These are phyloP conservation scores for Psittacula derbiana DNA, from an alignment of 2,797 vertebrate genomes.

Conservation along the genomic window DNA sequence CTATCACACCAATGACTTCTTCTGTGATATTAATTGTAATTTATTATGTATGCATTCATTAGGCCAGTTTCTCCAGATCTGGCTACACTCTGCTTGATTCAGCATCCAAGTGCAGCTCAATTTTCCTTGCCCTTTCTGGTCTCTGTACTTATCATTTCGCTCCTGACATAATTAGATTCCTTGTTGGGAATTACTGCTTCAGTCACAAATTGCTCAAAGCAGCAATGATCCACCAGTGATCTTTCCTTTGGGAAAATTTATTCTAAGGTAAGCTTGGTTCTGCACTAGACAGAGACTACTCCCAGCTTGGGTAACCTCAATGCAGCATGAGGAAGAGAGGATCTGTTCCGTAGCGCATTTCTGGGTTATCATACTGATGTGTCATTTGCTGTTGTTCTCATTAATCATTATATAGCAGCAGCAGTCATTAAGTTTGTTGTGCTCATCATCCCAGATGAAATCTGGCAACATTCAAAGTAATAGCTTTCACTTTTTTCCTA, in stretches of 20 bases:
- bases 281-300: neutral
- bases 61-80: neutral
- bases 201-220: neutral
- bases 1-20: neutral
- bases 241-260: neutral
- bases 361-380: neutral
- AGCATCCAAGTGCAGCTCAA: neutral
- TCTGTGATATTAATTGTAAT: neutral
- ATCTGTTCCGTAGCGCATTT: neutral
- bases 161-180: constrained; percentile 9
- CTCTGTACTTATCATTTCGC: neutral
- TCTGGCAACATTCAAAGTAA: neutral
- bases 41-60: constrained; percentile 24
- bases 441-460: neutral
- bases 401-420: neutral
- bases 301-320: neutral
- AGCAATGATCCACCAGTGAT: neutral
- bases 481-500: neutral
- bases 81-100: constrained; percentile 31
- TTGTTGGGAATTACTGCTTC: constrained; percentile 1
- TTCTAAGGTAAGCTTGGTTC: neutral
- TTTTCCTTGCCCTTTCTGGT: constrained; percentile 11
- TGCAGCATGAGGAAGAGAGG: neutral
- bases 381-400: neutral
- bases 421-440: neutral